phyloP scores from a whole-genome alignment of 1,140 invertebrate genomes.

The Drosophila ambigua region DNA sequence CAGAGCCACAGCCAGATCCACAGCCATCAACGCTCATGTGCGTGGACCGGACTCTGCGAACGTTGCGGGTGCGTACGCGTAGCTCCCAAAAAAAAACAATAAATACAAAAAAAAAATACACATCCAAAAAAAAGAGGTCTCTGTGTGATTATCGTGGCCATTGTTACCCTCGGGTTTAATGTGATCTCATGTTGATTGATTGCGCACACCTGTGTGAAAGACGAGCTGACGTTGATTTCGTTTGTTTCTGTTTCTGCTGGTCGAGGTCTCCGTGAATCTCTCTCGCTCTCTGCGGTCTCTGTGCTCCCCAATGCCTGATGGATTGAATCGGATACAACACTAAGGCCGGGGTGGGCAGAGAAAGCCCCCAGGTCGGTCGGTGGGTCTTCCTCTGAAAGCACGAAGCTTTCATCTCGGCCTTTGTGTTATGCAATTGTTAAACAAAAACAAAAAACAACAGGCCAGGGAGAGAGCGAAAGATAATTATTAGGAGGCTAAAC shows the following conservation, averaged over 20 bases:
- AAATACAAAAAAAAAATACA: too few relatives aligned
- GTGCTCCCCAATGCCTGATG: conserved; percentile 61
- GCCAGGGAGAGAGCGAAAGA: conserved; percentile 11
- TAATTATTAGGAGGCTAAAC: conserved; percentile 44
- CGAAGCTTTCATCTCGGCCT: conserved; percentile 44
- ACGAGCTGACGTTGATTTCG: conserved; percentile 57
- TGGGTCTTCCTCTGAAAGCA: conserved; percentile 7
- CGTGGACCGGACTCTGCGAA: conserved; percentile 47
- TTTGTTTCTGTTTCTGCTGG: conserved; percentile 29
- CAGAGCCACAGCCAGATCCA: conserved; percentile 7
- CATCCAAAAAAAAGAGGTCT: background rate
- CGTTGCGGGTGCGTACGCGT: conserved; percentile 53
- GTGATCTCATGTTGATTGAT: conserved; percentile 82
- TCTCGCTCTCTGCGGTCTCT: conserved; percentile 37
- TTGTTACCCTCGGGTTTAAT: conserved; percentile 74
- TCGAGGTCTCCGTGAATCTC: conserved; percentile 20
- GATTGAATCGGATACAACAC: conserved; percentile 27
- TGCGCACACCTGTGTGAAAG: conserved; percentile 78
- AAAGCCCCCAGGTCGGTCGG: conserved; percentile 20
- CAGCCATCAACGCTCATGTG: conserved; percentile 69
- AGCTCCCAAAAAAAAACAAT: conserved; percentile 3
- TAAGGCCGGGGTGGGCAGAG: conserved; percentile 1
- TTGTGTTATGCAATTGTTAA: conserved; percentile 52
- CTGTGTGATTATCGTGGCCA: conserved; percentile 74
- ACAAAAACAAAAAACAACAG: conserved; percentile 1